Percentiles rank a stretch among this genome's conserved stretches.
Conservation (phyloP, 2,113 vertebrate species). For the Trichomycterus rosablanca region DNA sequence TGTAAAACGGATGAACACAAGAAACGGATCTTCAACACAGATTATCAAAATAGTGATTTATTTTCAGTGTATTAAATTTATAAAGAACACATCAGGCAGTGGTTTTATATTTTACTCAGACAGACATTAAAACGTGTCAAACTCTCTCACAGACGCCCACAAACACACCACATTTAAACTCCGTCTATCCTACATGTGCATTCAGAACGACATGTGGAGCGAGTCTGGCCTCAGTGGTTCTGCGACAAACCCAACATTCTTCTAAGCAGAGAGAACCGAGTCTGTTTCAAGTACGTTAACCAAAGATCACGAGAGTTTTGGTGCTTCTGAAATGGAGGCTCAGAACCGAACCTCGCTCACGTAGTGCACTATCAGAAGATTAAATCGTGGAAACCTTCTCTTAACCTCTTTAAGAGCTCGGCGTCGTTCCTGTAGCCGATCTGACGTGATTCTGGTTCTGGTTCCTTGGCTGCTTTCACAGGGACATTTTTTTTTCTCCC, state of each 20-base stretch:
- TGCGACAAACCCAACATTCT: constrained; percentile 57
- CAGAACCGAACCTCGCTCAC: constrained; percentile 30
- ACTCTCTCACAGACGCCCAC: constrained; percentile 38
- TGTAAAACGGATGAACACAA: no score
- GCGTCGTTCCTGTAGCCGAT: no score
- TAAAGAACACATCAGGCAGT: constrained; percentile 75
- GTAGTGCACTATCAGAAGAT: no score
- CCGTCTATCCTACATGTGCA: constrained; percentile 23
- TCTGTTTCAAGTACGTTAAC: constrained; percentile 28
- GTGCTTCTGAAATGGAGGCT: constrained; percentile 23
- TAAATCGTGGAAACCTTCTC: no score
- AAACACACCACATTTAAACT: not conserved
- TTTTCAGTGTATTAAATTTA: constrained; percentile 73
- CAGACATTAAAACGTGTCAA: constrained; percentile 49
- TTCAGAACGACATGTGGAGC: constrained; percentile 20
- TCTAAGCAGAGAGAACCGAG: constrained; percentile 18
- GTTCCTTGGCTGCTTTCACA: no score
- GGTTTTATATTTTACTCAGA: constrained; percentile 64
- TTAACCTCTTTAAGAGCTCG: no score
- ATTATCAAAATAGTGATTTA: constrained; percentile 75
- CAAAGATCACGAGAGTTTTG: constrained; percentile 1
- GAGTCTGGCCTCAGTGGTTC: constrained; percentile 49
- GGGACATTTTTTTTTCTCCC: no score
- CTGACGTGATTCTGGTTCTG: no score
- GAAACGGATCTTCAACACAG: constrained; percentile 34